Percentiles rank a stretch among this genome's conserved stretches.
Conservation (phyloP, 2,113 vertebrate genomes). For the Rutilus rutilus region DNA sequence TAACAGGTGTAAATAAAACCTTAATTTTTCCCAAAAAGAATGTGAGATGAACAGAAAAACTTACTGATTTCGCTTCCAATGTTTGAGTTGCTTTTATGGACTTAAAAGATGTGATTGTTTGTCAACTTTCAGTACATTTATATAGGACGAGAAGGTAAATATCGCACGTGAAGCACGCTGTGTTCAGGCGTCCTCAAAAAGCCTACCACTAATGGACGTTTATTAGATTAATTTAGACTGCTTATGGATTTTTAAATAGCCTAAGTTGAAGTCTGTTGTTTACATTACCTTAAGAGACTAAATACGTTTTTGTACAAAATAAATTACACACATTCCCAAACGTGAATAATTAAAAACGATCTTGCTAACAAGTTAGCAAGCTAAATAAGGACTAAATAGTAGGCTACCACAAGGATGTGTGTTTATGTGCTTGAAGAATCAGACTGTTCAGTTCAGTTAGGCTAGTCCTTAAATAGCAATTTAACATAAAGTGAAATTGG, state of each 20-base stretch:
- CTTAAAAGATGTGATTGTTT: background rate
- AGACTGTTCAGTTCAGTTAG: background rate
- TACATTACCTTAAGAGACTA: background rate
- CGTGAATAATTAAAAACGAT: background rate
- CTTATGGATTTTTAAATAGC: no score
- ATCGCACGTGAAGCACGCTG: background rate
- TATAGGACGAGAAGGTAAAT: background rate
- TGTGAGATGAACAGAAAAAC: background rate
- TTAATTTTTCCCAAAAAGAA: background rate
- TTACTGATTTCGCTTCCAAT: background rate
- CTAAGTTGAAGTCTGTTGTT: background rate
- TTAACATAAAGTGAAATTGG: background rate
- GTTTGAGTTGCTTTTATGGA: background rate
- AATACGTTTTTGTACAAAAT: background rate
- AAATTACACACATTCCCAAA: background rate
- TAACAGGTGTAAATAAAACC: background rate
- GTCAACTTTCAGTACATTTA: background rate
- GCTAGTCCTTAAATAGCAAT: background rate
- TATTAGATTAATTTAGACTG: background rate
- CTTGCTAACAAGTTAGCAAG: background rate
- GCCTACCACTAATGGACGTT: background rate
- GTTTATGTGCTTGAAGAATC: background rate
- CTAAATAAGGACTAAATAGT: background rate
- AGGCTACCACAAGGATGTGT: background rate
- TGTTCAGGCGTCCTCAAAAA: background rate